Evolutionary conservation across 1,140 invertebrate species (phyloP).

Genomic region (Zaprionus capensis): DNA sequence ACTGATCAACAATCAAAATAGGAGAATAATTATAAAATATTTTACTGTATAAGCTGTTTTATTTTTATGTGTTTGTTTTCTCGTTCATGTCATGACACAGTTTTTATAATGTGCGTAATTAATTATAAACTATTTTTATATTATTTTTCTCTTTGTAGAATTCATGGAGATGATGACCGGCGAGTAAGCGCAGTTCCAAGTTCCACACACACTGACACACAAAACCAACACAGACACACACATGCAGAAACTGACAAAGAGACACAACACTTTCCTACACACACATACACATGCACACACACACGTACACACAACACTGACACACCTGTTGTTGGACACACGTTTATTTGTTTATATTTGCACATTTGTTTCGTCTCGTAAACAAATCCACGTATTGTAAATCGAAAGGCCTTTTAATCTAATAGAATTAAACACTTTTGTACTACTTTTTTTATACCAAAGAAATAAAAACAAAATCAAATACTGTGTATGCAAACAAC

Average conservation of each 20-base stretch:
- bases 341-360: slow-evolving; percentile 72
- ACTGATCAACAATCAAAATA: background rate
- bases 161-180: slow-evolving; percentile 84
- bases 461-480: slow-evolving; percentile 41
- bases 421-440: slow-evolving; percentile 72
- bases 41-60: background rate
- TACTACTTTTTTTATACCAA: slow-evolving; percentile 72
- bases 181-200: slow-evolving; percentile 71
- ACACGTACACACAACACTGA: slow-evolving; percentile 26
- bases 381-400: slow-evolving; percentile 76
- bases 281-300: slow-evolving; percentile 10
- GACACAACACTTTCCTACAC: slow-evolving; percentile 24
- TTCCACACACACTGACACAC: slow-evolving; percentile 17
- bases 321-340: slow-evolving; percentile 69
- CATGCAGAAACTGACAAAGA: slow-evolving; percentile 8
- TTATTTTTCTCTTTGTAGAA: slow-evolving; percentile 67
- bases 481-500: slow-evolving; percentile 64
- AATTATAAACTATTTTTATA: slow-evolving; percentile 25
- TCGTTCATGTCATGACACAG: background rate
- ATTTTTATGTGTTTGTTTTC: background rate
- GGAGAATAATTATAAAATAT: background rate
- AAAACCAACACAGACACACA: slow-evolving; percentile 5
- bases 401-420: slow-evolving; percentile 47
- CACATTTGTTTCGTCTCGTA: slow-evolving; percentile 72
- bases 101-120: slow-evolving; percentile 20